Percentiles rank a stretch among this genome's conserved stretches.
These are phyloP conservation scores for Tinea semifulvella DNA, from an alignment of 2,888 invertebrate species.

Conservation along the genomic window DNA sequence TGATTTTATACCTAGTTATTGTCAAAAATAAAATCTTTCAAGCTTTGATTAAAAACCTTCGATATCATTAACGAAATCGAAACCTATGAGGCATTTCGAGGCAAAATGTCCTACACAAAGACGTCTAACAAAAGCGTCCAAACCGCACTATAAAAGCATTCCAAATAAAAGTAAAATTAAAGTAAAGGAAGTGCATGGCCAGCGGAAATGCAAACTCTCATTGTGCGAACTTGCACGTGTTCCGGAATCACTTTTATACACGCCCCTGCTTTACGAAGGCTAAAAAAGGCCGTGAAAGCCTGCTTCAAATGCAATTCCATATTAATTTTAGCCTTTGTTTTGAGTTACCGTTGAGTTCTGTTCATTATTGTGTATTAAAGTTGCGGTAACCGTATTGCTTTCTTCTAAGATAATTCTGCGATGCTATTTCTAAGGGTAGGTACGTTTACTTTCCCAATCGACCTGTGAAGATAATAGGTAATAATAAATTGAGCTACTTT, in stretches of 20 bases:
- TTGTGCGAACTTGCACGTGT: slow-evolving; percentile 65
- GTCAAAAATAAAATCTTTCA: no score
- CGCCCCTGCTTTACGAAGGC: slow-evolving; percentile 34
- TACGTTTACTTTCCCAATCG: no score
- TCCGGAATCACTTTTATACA: slow-evolving; percentile 53
- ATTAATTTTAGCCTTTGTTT: slow-evolving; percentile 16
- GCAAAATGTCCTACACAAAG: slow-evolving; percentile 56
- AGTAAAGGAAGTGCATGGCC: slow-evolving; percentile 63
- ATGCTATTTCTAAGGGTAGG: background rate
- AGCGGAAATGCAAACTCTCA: slow-evolving; percentile 64
- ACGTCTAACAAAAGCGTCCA: slow-evolving; percentile 47
- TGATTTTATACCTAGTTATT: no score
- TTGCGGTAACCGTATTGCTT: background rate
- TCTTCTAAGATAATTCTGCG: background rate
- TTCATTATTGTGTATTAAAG: slow-evolving; percentile 4
- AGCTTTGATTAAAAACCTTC: slow-evolving; percentile 42
- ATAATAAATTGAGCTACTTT: no score
- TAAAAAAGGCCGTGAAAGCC: slow-evolving; percentile 39
- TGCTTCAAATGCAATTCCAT: slow-evolving; percentile 25
- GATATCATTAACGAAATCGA: slow-evolving; percentile 66
- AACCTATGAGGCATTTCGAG: slow-evolving; percentile 58
- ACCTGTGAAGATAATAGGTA: no score
- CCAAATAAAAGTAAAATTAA: slow-evolving; percentile 59
- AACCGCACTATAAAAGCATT: slow-evolving; percentile 49
- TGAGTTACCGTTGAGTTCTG: background rate